Evolutionary conservation across 2,888 invertebrate species (phyloP), one percentile per base, ranked within the genome.

Genomic region (Amblyjoppa fuscipennis): DNA sequence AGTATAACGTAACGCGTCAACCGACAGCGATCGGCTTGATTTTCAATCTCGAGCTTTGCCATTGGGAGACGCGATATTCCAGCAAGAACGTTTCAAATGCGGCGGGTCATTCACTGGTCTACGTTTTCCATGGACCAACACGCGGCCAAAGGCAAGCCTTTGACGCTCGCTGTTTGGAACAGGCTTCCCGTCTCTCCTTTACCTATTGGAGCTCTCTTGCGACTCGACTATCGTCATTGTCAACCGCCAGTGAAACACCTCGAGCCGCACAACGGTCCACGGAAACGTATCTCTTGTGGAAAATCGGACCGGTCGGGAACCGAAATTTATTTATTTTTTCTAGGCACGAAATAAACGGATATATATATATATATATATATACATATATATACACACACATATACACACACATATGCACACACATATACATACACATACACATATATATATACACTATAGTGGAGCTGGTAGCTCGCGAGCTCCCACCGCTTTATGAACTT

Each of bases 121-220:
- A 56, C 73, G 41, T 75, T 64, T 61, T 75, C 49, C 75, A 45
- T 41, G 61, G 75, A 4, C 25, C 16, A 69, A 75, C 1, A 51
- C 49, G 61, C 41, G 16, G 25, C 41, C 75, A 76, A 76, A 70
- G 77, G 77, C 28, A 81, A 56, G 41, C 81, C 81, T 81, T 81
- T 81, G 84, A 84, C 81, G 73, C 73, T 45, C 68, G 38, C 41
- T 59, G 59, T 76, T 66, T 71, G 71, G 78, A 28, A 13, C 45
- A 68, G 68, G 31, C 73, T 71, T 64, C 68, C 56, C 49, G 71
- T 51, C 51, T 81, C 73, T 20, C 38, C 41, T 28, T 61, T 51
- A 69, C 61, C 31, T 69, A 66, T 16, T 77, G 51, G 53, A 38
- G 9, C 20, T 25, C 59, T 25, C 20, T 3, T 11, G 25, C 3